Percentiles rank a stretch among this genome's conserved stretches.
These are phyloP conservation scores for Xylocampa areola DNA, from an alignment of 2,888 invertebrate genomes.

Conservation along the genomic window DNA sequence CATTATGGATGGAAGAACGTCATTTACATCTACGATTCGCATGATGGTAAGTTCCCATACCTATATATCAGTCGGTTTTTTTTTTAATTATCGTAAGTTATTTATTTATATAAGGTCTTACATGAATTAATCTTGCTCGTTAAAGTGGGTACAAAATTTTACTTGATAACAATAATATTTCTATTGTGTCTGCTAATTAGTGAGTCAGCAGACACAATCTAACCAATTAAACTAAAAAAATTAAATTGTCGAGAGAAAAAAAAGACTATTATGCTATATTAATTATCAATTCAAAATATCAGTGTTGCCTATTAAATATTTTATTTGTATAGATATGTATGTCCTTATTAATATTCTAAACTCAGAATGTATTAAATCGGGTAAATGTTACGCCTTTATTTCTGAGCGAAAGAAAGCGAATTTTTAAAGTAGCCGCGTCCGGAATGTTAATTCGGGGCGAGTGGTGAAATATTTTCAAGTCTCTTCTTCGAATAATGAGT, in stretches of 20 bases:
- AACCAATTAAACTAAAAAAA: too few relatives aligned
- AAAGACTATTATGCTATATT: too few relatives aligned
- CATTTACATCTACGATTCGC: constrained; percentile 97
- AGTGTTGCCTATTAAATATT: constrained; percentile 15
- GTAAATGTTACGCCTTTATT: constrained; percentile 74
- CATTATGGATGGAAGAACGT: constrained; percentile 97
- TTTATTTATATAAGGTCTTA: too few relatives aligned
- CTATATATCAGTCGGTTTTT: too few relatives aligned
- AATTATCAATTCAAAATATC: neutral
- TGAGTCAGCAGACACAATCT: too few relatives aligned
- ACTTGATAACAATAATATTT: too few relatives aligned
- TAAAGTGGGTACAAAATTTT: too few relatives aligned
- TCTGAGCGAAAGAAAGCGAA: constrained; percentile 66
- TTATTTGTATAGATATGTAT: constrained; percentile 43
- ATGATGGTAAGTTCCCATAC: constrained; percentile 94
- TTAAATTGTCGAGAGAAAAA: too few relatives aligned
- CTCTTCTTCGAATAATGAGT: constrained; percentile 68
- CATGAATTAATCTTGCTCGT: too few relatives aligned
- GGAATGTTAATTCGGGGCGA: constrained; percentile 71
- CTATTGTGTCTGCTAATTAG: too few relatives aligned
- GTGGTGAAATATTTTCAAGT: constrained; percentile 68
- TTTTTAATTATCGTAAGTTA: too few relatives aligned
- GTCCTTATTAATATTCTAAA: constrained; percentile 69
- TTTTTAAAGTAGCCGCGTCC: constrained; percentile 67
- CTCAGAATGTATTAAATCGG: constrained; percentile 69